Conservation (phyloP, 2,888 invertebrate species). For the Amorpha juglandis region DNA sequence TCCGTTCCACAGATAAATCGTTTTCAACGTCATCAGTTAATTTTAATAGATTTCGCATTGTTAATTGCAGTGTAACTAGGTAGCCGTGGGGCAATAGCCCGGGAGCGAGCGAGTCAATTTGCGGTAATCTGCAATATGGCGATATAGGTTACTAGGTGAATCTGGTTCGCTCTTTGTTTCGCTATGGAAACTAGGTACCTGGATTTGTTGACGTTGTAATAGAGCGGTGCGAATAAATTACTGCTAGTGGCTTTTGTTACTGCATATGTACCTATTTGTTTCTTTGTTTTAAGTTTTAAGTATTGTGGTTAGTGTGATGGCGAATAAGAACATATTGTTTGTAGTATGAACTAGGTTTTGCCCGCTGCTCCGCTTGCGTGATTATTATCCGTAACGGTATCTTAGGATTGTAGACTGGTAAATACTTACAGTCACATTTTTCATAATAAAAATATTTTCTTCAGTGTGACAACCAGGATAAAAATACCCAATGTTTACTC, state of each 20-base stretch:
- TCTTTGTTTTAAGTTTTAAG: not conserved
- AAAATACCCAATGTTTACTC: too few relatives aligned
- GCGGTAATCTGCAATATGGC: conserved; percentile 37
- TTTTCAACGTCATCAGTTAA: not conserved
- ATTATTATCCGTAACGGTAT: too few relatives aligned
- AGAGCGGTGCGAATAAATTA: conserved; percentile 41
- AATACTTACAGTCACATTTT: too few relatives aligned
- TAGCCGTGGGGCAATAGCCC: conserved; percentile 23
- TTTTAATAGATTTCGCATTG: conserved; percentile 26
- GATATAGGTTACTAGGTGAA: conserved; percentile 60
- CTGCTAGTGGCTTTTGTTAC: conserved; percentile 19
- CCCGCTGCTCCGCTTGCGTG: too few relatives aligned
- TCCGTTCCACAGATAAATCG: not conserved
- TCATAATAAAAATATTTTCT: too few relatives aligned
- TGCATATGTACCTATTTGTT: not conserved
- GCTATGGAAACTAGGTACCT: conserved; percentile 47
- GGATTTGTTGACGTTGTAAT: conserved; percentile 44
- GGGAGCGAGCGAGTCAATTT: conserved; percentile 45
- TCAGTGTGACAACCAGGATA: too few relatives aligned
- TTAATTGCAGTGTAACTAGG: conserved; percentile 2
- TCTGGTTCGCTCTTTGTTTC: conserved; percentile 49
- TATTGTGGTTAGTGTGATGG: too few relatives aligned
- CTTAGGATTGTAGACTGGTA: too few relatives aligned
- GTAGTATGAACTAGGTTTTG: too few relatives aligned
- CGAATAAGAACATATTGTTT: too few relatives aligned